Conservation (phyloP, 2,113 vertebrate species). For the Notarius quadriscutis region DNA sequence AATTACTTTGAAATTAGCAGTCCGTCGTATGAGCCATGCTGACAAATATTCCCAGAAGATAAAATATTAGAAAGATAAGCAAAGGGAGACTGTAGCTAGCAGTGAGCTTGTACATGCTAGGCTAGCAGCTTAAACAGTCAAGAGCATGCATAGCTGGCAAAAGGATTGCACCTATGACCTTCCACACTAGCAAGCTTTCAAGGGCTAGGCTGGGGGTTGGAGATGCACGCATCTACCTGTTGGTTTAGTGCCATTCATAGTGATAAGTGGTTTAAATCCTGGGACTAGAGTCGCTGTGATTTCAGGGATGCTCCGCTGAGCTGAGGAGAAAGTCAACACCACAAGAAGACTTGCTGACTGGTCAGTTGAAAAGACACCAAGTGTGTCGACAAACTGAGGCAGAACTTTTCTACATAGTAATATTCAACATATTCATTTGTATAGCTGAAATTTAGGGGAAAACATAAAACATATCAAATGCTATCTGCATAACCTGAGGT, state of each 20-base stretch:
- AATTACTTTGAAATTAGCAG: neutral
- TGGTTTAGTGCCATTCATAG: slow-evolving; percentile 56
- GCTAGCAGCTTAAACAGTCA: slow-evolving; percentile 28
- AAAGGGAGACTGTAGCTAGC: slow-evolving; percentile 20
- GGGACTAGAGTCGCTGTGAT: slow-evolving; percentile 42
- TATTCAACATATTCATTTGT: neutral
- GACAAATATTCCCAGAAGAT: neutral
- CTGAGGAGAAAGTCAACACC: slow-evolving; percentile 47
- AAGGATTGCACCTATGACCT: slow-evolving; percentile 23
- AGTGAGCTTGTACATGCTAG: slow-evolving; percentile 36
- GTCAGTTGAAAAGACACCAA: neutral
- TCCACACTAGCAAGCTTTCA: slow-evolving; percentile 24
- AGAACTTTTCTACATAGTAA: neutral
- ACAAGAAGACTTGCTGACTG: slow-evolving; percentile 18
- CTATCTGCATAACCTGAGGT: neutral
- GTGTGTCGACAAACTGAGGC: neutral
- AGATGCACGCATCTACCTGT: slow-evolving; percentile 50
- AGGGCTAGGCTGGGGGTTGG: slow-evolving; percentile 4
- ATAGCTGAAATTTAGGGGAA: neutral
- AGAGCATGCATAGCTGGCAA: slow-evolving; percentile 24
- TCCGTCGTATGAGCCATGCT: neutral
- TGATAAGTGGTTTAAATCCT: slow-evolving; percentile 41
- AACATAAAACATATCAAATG: neutral
- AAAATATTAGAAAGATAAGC: slow-evolving; percentile 14
- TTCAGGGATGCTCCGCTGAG: slow-evolving; percentile 49